These are phyloP conservation scores for Neogale vison DNA, from an alignment of 2,113 vertebrate species.

Conservation along the genomic window DNA sequence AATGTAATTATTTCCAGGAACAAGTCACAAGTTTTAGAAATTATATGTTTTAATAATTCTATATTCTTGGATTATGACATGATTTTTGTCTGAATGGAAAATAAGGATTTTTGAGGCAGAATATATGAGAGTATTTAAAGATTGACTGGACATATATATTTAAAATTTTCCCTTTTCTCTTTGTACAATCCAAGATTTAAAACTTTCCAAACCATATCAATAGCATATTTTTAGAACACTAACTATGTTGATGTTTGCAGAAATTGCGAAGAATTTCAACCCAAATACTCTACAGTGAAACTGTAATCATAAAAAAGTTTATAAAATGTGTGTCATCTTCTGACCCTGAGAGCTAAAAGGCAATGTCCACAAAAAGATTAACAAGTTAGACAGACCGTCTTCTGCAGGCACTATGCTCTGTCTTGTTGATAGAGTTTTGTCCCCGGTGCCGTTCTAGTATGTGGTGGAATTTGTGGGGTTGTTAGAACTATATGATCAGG, in stretches of 20 bases:
- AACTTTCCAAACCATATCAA: conserved; percentile 43
- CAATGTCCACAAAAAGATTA: background rate
- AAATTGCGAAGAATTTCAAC: conserved; percentile 1
- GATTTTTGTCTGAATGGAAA: conserved; percentile 50
- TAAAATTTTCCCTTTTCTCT: conserved; percentile 60
- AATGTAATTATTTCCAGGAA: conserved; percentile 77
- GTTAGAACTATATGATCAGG: background rate
- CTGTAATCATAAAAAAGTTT: background rate
- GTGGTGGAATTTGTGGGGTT: background rate
- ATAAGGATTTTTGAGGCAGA: conserved; percentile 47
- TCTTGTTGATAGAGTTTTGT: background rate
- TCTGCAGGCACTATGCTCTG: accelerated
- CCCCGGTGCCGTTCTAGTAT: background rate
- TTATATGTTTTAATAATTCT: conserved; percentile 76
- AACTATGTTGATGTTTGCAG: background rate
- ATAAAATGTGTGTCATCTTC: background rate
- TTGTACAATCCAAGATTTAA: conserved; percentile 23
- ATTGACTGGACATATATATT: conserved; percentile 55
- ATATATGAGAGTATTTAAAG: conserved; percentile 59
- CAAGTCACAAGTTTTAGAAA: conserved; percentile 63
- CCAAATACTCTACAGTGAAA: background rate
- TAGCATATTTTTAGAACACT: background rate
- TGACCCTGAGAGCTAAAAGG: background rate
- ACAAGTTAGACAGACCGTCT: background rate
- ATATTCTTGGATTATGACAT: conserved; percentile 69